Conservation (phyloP, 2,797 vertebrate genomes). For the Oreortyx pictus region DNA sequence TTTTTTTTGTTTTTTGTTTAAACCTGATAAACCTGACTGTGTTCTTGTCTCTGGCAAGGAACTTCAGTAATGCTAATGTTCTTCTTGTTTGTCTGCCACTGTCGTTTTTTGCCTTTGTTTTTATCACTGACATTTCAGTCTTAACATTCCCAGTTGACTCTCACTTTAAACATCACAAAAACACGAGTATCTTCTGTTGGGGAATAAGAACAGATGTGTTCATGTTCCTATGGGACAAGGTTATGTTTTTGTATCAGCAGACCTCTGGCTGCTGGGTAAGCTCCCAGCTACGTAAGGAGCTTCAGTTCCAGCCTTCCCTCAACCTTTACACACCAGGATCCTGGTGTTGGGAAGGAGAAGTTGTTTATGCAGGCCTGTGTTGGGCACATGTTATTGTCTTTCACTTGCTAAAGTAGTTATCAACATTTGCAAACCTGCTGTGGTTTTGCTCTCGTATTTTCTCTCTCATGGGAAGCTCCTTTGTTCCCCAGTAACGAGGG, state of each 20-base stretch:
- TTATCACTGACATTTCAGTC: not conserved
- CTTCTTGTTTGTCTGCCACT: not conserved
- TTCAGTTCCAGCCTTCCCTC: not conserved
- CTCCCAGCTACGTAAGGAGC: not conserved
- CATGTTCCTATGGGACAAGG: accelerated
- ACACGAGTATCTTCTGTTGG: not conserved
- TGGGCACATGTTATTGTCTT: not conserved
- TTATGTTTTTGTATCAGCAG: not conserved
- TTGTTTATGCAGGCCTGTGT: not conserved
- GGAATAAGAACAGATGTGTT: not conserved
- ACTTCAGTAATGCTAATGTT: accelerated
- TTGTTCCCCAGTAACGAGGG: not conserved
- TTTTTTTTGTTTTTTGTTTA: not conserved
- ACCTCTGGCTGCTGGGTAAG: not conserved
- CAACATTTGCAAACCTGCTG: not conserved
- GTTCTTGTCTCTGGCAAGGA: not conserved
- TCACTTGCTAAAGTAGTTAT: not conserved
- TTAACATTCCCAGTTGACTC: not conserved
- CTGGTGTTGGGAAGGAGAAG: not conserved
- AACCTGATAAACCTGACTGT: not conserved
- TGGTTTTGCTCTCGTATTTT: not conserved
- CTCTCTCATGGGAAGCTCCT: not conserved
- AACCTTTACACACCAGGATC: not conserved
- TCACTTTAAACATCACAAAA: not conserved
- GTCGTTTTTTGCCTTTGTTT: not conserved